phyloP scores from a whole-genome alignment of 2,888 invertebrate species.

The Acleris laterana region DNA sequence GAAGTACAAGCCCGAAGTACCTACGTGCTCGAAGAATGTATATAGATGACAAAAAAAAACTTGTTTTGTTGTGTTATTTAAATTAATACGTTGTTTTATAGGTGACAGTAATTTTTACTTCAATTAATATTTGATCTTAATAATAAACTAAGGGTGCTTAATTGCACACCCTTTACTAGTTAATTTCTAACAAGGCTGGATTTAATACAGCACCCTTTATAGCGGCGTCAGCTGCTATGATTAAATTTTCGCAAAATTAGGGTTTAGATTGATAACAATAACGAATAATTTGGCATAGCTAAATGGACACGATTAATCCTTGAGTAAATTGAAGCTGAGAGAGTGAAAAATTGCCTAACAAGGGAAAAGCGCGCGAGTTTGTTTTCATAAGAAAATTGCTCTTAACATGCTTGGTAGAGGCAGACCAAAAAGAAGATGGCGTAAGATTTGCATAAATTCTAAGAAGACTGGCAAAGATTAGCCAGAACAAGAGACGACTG shows the following conservation, averaged over 20 bases:
- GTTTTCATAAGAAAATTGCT: not conserved
- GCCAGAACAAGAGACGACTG: too few relatives aligned
- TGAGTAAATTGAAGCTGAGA: conserved; percentile 4
- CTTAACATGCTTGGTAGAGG: too few relatives aligned
- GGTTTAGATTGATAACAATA: conserved; percentile 7
- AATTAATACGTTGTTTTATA: too few relatives aligned
- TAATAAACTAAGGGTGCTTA: not conserved
- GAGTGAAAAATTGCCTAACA: conserved; percentile 7
- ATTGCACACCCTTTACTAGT: not conserved
- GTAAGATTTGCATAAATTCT: too few relatives aligned
- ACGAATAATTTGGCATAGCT: conserved; percentile 13
- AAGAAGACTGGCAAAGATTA: too few relatives aligned
- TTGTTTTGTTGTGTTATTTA: too few relatives aligned
- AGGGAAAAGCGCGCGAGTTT: conserved; percentile 7
- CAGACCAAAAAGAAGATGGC: too few relatives aligned
- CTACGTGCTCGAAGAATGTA: too few relatives aligned
- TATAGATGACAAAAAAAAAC: too few relatives aligned
- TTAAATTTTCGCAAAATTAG: conserved; percentile 14
- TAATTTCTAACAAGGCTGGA: not conserved
- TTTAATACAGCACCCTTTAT: not conserved
- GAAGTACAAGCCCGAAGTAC: too few relatives aligned
- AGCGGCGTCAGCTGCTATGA: not conserved
- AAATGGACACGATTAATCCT: conserved; percentile 9
- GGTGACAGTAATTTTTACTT: too few relatives aligned
- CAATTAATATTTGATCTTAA: too few relatives aligned